These are phyloP conservation scores for Rhopalosiphum padi DNA, from an alignment of 1,140 invertebrate genomes.

Conservation along the genomic window DNA sequence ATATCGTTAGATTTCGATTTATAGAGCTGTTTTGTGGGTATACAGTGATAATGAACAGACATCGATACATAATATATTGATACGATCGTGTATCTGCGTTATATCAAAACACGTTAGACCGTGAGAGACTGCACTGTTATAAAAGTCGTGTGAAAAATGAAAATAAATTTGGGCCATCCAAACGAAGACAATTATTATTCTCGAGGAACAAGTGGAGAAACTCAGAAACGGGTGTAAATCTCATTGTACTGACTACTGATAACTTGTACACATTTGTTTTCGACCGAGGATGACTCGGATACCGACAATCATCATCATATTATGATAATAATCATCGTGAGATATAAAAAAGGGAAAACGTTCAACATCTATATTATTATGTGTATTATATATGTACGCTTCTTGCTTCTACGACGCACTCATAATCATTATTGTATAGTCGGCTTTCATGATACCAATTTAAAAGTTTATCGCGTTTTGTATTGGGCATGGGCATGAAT, in stretches of 20 bases:
- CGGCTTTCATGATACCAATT: neutral
- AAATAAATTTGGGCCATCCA: neutral
- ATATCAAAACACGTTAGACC: neutral
- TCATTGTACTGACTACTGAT: neutral
- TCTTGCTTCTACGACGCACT: neutral
- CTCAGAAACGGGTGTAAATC: neutral
- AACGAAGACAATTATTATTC: neutral
- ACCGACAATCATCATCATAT: neutral
- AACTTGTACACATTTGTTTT: slow-evolving; percentile 1
- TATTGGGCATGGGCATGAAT: neutral
- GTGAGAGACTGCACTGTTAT: neutral
- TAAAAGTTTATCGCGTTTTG: neutral
- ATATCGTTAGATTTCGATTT: too few species aligned
- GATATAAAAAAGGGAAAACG: neutral
- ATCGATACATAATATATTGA: neutral
- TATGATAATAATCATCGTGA: slow-evolving; percentile 9
- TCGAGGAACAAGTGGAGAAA: neutral
- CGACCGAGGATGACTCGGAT: neutral
- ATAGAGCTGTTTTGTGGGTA: too few species aligned
- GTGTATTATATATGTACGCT: neutral
- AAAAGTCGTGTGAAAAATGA: neutral
- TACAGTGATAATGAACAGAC: neutral
- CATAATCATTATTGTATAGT: neutral
- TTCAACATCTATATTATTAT: too few species aligned
- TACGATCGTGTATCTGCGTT: neutral